A percentile compares a stretch with the other conserved stretches of the same genome.
Conservation (phyloP, 1,140 invertebrate species). For the Harlomillsia oculata region DNA sequence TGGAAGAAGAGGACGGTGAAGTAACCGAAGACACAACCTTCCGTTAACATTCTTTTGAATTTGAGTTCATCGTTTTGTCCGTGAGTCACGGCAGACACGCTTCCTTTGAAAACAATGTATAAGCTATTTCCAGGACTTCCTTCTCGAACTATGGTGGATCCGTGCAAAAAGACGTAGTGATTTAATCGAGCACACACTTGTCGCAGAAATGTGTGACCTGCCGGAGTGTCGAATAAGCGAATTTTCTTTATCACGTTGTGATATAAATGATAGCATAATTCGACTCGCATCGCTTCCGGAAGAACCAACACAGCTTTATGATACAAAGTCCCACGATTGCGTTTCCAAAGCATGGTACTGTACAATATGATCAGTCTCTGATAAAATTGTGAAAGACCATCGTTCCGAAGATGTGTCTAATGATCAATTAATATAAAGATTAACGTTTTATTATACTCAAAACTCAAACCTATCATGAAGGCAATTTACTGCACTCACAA, state of each 20-base stretch:
- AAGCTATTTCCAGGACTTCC: constrained; percentile 10
- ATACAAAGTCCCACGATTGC: constrained; percentile 12
- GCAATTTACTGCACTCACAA: background rate
- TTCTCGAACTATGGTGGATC: constrained; percentile 18
- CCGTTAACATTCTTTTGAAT: constrained; percentile 1
- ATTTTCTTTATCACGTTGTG: background rate
- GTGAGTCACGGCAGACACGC: background rate
- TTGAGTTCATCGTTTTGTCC: background rate
- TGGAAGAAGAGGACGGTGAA: constrained; percentile 13
- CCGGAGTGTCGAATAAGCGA: constrained; percentile 7
- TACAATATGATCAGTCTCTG: constrained; percentile 11
- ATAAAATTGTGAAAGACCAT: constrained; percentile 11
- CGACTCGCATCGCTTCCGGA: constrained; percentile 5
- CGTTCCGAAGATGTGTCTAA: constrained; percentile 23
- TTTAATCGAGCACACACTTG: constrained; percentile 6
- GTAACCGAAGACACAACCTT: constrained; percentile 9
- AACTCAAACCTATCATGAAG: background rate
- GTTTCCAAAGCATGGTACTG: constrained; percentile 17
- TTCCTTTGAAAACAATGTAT: constrained; percentile 18
- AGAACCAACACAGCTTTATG: constrained; percentile 2
- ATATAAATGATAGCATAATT: constrained; percentile 15
- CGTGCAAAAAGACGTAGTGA: constrained; percentile 16
- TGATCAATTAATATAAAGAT: background rate
- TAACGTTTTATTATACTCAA: background rate
- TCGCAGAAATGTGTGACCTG: constrained; percentile 6